These are phyloP conservation scores for Drosophila siamana DNA, from an alignment of 2,888 invertebrate genomes.

Conservation along the genomic window DNA sequence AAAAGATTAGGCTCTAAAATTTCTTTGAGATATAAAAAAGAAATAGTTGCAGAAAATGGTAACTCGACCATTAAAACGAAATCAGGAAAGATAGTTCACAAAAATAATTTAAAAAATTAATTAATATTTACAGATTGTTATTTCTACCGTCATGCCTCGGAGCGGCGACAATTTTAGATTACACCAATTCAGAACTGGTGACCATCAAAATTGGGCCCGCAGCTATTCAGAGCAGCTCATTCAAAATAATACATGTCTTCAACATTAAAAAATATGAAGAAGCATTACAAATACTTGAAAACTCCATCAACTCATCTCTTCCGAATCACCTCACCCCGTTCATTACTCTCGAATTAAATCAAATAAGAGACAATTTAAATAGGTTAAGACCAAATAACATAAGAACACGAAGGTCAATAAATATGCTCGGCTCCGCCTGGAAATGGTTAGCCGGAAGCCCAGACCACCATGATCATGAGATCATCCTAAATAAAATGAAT, in stretches of 20 bases:
- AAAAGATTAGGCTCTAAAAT: constrained; percentile 12
- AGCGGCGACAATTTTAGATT: no score
- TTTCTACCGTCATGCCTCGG: no score
- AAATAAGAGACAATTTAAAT: constrained; percentile 1
- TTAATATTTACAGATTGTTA: no score
- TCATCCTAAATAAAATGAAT: neutral
- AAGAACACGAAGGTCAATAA: constrained; percentile 1
- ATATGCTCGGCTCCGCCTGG: constrained; percentile 6
- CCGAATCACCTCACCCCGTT: constrained; percentile 1
- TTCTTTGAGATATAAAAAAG: constrained; percentile 5
- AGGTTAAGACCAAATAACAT: neutral
- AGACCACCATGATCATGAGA: constrained; percentile 1
- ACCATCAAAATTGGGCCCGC: no score
- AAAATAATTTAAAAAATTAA: constrained; percentile 9
- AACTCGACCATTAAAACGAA: constrained; percentile 9
- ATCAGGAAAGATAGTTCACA: constrained; percentile 6
- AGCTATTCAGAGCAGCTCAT: neutral
- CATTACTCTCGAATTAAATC: neutral
- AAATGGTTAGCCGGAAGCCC: constrained; percentile 7
- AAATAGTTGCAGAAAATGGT: constrained; percentile 13
- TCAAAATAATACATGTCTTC: no score
- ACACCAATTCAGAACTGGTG: no score
- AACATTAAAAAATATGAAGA: neutral
- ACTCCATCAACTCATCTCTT: constrained; percentile 1
- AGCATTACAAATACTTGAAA: neutral